Percentiles rank a stretch among this genome's conserved stretches.
Evolutionary conservation across 2,113 vertebrate species (phyloP).

Genomic region (Bos javanicus): DNA sequence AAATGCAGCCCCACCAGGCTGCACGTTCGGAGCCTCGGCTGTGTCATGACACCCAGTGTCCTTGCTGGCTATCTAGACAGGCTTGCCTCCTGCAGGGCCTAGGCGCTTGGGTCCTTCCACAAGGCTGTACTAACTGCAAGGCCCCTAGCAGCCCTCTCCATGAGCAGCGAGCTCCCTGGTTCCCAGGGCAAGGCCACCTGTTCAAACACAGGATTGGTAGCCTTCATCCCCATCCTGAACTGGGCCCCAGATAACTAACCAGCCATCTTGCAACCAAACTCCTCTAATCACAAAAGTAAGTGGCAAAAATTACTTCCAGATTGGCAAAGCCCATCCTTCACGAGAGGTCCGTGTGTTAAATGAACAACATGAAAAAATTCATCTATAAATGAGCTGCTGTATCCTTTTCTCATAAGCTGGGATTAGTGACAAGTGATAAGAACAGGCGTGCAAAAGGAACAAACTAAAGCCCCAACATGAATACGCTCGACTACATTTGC

Average conservation of each 20-base stretch:
- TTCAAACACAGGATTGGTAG: neutral
- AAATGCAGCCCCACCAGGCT: neutral
- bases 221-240: too few species aligned
- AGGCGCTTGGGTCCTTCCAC: neutral
- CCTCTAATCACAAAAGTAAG: neutral
- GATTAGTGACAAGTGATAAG: neutral
- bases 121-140: neutral
- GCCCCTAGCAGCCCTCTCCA: neutral
- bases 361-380: neutral
- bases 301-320: neutral
- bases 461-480: neutral
- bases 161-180: neutral
- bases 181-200: neutral
- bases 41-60: neutral
- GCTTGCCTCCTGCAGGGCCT: neutral
- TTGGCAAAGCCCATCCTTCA: neutral
- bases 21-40: rapidly evolving
- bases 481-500: neutral
- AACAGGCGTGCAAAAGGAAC: rapidly evolving
- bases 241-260: neutral
- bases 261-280: neutral
- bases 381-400: neutral
- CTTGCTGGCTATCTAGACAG: too few species aligned
- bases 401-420: neutral
- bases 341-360: neutral